Base-by-base conservation (phyloP, 2,888 invertebrate genomes). In the Hemithea aestivaria region DNA sequence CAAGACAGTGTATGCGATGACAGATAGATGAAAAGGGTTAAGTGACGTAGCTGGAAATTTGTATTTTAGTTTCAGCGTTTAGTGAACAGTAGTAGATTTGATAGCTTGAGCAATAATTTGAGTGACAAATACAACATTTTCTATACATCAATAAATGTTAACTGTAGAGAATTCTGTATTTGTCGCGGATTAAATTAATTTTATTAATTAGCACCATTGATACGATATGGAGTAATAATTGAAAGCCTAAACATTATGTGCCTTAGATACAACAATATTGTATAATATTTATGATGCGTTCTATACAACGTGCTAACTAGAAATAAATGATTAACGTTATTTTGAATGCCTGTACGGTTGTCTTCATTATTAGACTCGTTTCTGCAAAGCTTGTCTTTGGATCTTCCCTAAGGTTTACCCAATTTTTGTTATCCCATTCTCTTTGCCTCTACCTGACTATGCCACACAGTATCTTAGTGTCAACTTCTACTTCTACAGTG, bases 231-330 rank as follows among this genome's bases (percentile, higher is more conserved):
- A 84, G 77, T 82, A 84, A 80, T 76, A 71, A 84, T 81, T 78
- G 77, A 78, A 84, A 87, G 87, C 87, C 87, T 88, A 88, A 84
- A 88, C 80, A 85, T 87, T 87, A 87, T 85, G 88, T 88, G 88
- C 88, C 88, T 88, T 88, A 88, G 87, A 88, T 85, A 84, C 85
- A 87, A 88, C 88, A 88, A 87, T 88, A 87, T 87, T 87, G 87
- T 87, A 87, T 75, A 72, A 77, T 87, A 87, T 87, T 82, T 83
- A 85, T 75, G 82, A 85, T 82, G 83, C 85, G 84, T 85, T 85
- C 83, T 85, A 84, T 85, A 85, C 84, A 85, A 85, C 85, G 84
- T 87, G 83, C 87, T 81, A 83, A 85, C 74, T 87, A 85, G 87
- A 83, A 76, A 76, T 84, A 79, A 83, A 84, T 70, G 65, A 73